phyloP scores from a whole-genome alignment of 2,888 invertebrate genomes.

The Ommatoiulus sabulosus region DNA sequence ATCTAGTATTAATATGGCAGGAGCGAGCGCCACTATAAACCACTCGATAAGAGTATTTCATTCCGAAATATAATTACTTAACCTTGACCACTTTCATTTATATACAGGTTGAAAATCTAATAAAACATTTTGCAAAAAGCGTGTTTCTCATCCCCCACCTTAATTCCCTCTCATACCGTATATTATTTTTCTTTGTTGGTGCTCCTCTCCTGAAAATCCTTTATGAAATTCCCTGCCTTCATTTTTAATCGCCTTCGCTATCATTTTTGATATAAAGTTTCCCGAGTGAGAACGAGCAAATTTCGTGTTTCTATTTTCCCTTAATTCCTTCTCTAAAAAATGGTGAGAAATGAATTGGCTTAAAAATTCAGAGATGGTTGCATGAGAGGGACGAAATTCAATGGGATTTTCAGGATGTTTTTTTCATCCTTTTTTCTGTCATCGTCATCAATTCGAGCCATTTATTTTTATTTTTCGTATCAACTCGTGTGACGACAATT shows the following conservation, averaged over 20 bases:
- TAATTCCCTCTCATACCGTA: too few relatives aligned
- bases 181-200: background rate
- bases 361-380: constrained; percentile 41
- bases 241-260: constrained; percentile 34
- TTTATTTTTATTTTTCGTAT: constrained; percentile 41
- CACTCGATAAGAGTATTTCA: background rate
- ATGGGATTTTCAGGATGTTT: background rate
- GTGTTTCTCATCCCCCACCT: constrained; percentile 37
- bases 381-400: constrained; percentile 5
- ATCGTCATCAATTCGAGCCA: background rate
- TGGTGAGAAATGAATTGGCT: constrained; percentile 41
- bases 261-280: constrained; percentile 47
- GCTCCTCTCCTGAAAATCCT: background rate
- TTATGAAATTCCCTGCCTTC: constrained; percentile 43
- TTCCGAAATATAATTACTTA: constrained; percentile 1
- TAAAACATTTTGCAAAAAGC: constrained; percentile 26
- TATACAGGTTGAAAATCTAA: constrained; percentile 39
- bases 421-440: constrained; percentile 12
- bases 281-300: constrained; percentile 41
- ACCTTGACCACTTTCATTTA: constrained; percentile 34
- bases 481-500: constrained; percentile 39
- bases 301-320: constrained; percentile 21
- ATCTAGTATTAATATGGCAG: too few relatives aligned
- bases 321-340: constrained; percentile 21
- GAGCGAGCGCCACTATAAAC: background rate